phyloP scores from a whole-genome alignment of 2,113 vertebrate genomes.

The Gallinago paraguaiae region DNA sequence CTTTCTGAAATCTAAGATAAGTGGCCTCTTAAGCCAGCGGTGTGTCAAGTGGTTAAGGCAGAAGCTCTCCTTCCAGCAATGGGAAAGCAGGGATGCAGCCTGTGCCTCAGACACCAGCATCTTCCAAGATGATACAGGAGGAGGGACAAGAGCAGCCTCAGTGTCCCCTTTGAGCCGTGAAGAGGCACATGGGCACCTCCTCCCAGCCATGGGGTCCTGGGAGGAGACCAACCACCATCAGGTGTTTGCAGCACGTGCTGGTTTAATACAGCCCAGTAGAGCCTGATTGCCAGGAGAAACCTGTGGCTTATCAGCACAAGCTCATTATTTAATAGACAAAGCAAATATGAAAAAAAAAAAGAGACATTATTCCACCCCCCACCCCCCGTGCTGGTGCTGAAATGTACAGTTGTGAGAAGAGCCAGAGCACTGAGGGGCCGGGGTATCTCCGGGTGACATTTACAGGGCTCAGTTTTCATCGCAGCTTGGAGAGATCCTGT shows the following conservation, averaged over 20 bases:
- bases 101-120: background rate
- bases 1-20: background rate
- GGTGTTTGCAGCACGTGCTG: background rate
- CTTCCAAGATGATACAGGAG: background rate
- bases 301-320: background rate
- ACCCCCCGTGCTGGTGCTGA: background rate
- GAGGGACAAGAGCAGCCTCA: background rate
- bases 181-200: background rate
- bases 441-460: conserved; percentile 61
- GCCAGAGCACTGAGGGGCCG: background rate
- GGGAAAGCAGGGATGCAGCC: background rate
- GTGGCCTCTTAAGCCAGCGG: background rate
- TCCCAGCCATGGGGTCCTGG: background rate
- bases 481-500: conserved; percentile 48
- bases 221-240: background rate
- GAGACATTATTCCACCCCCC: background rate
- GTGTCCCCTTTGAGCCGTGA: background rate
- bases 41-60: background rate
- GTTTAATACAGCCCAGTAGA: background rate
- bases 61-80: background rate
- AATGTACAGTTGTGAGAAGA: conserved; percentile 38
- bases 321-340: conserved; percentile 5
- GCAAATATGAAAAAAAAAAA: background rate
- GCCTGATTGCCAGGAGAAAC: background rate
- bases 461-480: conserved; percentile 61